Base-by-base conservation (phyloP, 2,888 invertebrate species). In the Belgica antarctica region DNA sequence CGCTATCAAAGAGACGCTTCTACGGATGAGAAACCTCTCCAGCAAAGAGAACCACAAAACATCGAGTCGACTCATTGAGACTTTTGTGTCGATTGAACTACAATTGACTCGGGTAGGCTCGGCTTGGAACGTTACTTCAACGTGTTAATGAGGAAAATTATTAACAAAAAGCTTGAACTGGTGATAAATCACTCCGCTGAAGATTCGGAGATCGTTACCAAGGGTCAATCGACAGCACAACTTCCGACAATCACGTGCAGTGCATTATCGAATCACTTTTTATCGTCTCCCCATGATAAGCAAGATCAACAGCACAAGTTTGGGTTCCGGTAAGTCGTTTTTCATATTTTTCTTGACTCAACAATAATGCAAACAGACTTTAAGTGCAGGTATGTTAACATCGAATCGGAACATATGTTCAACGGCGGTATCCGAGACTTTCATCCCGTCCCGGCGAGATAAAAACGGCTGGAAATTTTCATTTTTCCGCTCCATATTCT, bases 71-170 rank as follows among this genome's bases (percentile, higher is more conserved):
- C 5, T 31, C 34, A 31, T 31, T 31, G 34, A 31, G 34, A 12
- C 34, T 31, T 31, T 31, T 31, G 34, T 52, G 41, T 41, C 41
- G 41, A 41, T 5, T n/a, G 41, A 41, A 41, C n/a, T n/a, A n/a
- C 52, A 52, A 52, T 52, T 17, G n/a, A 10, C 17, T 17, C 12
- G 34, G 5, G 34, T 31, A 31, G 12, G 12, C 5, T 31, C 5
- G 12, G 34, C 34, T 31, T 3, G 19, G 52, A 22, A 17, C 22
- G 52, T 52, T 5, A 5, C 4, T 46, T 46, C 15, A 46, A 46
- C 7, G 46, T 46, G 52, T 52, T 52, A 52, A 52, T 22, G 22
- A 52, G 52, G n/a, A 19, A 52, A 52, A 8, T 52, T 52, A 52
- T 52, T 52, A 22, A 22, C 52, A 15, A 41, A 2, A 41, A 41